A percentile compares a stretch with the other conserved stretches of the same genome.
Evolutionary conservation across 2,888 invertebrate species (phyloP).

Genomic region (Trichogramma evanescens): DNA sequence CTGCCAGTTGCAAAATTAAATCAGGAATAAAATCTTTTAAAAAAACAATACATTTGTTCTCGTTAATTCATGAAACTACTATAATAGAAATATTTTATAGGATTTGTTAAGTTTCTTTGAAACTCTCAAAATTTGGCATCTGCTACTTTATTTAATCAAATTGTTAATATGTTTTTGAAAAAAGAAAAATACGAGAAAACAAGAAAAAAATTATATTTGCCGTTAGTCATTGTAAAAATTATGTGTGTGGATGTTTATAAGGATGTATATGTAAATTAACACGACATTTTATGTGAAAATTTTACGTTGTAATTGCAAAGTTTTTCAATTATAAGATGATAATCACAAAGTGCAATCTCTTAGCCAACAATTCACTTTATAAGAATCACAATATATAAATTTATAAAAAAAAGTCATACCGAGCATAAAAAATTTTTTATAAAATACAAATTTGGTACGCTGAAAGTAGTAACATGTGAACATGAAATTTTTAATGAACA

Average conservation of each 20-base stretch:
- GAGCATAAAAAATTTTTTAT: conserved; percentile 36
- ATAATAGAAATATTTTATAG: too few relatives aligned
- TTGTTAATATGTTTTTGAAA: conserved; percentile 4
- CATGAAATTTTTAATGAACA: too few relatives aligned
- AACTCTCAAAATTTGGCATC: too few relatives aligned
- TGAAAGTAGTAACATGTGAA: too few relatives aligned
- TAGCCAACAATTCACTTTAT: conserved; percentile 43
- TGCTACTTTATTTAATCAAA: too few relatives aligned
- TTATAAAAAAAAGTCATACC: conserved; percentile 40
- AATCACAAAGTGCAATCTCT: conserved; percentile 47
- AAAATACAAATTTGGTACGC: conserved; percentile 27
- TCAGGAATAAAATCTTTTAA: too few relatives aligned
- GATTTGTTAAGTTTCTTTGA: too few relatives aligned
- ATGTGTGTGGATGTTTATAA: conserved; percentile 5
- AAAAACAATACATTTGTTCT: too few relatives aligned
- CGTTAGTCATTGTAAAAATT: conserved; percentile 13
- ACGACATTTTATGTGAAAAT: not conserved
- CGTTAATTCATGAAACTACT: too few relatives aligned
- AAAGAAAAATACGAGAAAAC: conserved; percentile 8
- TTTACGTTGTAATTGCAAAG: conserved; percentile 33
- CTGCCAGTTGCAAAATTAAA: too few relatives aligned
- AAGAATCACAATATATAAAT: conserved; percentile 45
- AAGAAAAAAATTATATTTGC: conserved; percentile 17
- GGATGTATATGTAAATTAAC: conserved; percentile 5
- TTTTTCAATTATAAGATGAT: conserved; percentile 37